These are phyloP conservation scores for Noctua janthina DNA, from an alignment of 2,888 invertebrate genomes.

Conservation along the genomic window DNA sequence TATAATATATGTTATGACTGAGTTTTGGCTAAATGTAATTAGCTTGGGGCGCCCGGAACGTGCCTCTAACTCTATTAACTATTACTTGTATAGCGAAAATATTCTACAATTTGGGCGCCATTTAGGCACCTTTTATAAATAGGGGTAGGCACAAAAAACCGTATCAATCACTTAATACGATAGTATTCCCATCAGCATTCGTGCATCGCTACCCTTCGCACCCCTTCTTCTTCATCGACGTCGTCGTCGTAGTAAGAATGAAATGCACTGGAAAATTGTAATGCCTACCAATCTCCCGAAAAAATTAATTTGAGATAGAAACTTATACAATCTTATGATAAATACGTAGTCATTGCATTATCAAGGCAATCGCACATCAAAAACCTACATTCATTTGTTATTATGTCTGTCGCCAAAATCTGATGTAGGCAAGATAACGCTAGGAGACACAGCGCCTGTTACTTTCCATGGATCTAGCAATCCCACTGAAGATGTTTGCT, in stretches of 20 bases:
- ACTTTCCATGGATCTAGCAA: neutral
- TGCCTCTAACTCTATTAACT: neutral
- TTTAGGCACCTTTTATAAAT: neutral
- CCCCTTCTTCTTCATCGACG: too few relatives aligned
- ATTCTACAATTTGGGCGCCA: neutral
- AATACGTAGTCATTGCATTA: neutral
- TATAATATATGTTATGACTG: slow-evolving; percentile 26
- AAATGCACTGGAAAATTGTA: neutral
- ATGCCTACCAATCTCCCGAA: neutral
- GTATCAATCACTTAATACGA: neutral
- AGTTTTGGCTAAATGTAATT: neutral
- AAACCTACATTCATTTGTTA: neutral
- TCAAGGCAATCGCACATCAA: neutral
- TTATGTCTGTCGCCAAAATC: neutral
- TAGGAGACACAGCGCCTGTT: slow-evolving; percentile 33
- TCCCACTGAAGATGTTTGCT: slow-evolving; percentile 1
- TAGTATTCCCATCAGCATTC: too few relatives aligned
- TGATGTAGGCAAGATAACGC: neutral
- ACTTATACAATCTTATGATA: neutral
- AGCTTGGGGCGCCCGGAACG: neutral
- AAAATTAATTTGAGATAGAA: neutral
- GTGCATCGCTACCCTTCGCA: too few relatives aligned
- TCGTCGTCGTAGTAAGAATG: too few relatives aligned
- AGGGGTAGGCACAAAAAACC: neutral
- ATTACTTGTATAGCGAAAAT: neutral